Evolutionary conservation across 2,888 invertebrate genomes (phyloP), one percentile per base, ranked within the genome.

Genomic region (Serripes groenlandicus): DNA sequence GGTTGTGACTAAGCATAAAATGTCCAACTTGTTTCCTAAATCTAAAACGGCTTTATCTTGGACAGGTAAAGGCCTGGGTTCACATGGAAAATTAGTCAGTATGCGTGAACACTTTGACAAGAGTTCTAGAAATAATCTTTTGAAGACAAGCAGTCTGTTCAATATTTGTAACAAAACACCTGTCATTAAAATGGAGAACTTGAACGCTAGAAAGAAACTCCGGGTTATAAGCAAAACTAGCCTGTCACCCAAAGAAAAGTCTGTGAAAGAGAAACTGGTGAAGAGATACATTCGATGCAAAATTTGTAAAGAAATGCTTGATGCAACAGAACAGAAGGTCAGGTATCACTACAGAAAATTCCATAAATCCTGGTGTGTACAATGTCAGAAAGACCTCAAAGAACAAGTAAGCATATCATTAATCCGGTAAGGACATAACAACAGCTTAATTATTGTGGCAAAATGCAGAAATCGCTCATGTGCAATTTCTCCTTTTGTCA

Each of bases 41-140:
- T 66, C 11, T 66, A 66, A 42, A 3, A 9, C 11, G 0, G 42
- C 1, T 3, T 32, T 15, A 9, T 18, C 32, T 21, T 26, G 15
- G 11, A 9, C 26, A 21, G 15, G 26, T 26, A 66, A 66, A 26
- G 28, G 9, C 23, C 21, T 62, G 3, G 18, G 34, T 21, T n/a
- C 5, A 21, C 58, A 58, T 9, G 66, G 66, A 37, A 66, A 66
- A 42, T 21, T 66, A 7, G n/a, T 66, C 18, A 42, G 37, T 35
- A 66, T 66, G 66, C 35, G 66, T 28, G n/a, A 37, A n/a, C 66
- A 66, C 21, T 66, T 66, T 42, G 66, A 66, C 34, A 66, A 42
- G 26, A 66, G 34, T n/a, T 66, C 66, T 3, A n/a, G 66, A 23
- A 34, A n/a, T 11, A 37, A 66, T 7, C n/a, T 66, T 66, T 2